These are phyloP conservation scores for Ceratina japonica DNA, from an alignment of 1,140 invertebrate species.

Conservation along the genomic window DNA sequence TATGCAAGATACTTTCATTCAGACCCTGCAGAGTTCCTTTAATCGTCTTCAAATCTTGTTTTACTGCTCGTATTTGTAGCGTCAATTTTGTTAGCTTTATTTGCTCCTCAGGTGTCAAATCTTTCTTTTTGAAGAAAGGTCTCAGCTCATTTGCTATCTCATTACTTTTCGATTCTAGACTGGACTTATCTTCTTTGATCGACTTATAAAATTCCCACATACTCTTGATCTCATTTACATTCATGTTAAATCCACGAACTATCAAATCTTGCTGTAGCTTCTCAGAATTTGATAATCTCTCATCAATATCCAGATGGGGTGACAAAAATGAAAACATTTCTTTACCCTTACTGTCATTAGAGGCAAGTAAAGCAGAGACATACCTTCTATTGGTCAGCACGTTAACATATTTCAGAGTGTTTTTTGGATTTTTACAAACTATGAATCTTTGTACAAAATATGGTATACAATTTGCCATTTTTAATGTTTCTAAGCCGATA, in stretches of 20 bases:
- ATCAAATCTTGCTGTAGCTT: slow-evolving; percentile 78
- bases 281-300: slow-evolving; percentile 77
- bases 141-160: slow-evolving; percentile 63
- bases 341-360: slow-evolving; percentile 82
- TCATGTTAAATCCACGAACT: slow-evolving; percentile 75
- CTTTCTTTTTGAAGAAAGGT: slow-evolving; percentile 67
- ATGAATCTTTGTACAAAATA: not conserved
- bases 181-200: slow-evolving; percentile 72
- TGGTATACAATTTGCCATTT: slow-evolving; percentile 11
- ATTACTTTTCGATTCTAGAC: slow-evolving; percentile 75
- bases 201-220: slow-evolving; percentile 80
- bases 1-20: slow-evolving; percentile 81
- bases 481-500: not conserved
- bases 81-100: slow-evolving; percentile 78
- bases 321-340: slow-evolving; percentile 81
- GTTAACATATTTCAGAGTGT: not conserved
- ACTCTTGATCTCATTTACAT: slow-evolving; percentile 77
- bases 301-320: slow-evolving; percentile 82
- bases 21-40: slow-evolving; percentile 81
- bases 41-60: slow-evolving; percentile 82
- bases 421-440: not conserved
- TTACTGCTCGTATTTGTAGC: slow-evolving; percentile 79
- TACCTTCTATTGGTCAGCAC: slow-evolving; percentile 22
- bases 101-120: slow-evolving; percentile 72
- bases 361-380: slow-evolving; percentile 81